These are phyloP conservation scores for Ictalurus punctatus DNA, from an alignment of 2,113 vertebrate genomes.

Conservation along the genomic window DNA sequence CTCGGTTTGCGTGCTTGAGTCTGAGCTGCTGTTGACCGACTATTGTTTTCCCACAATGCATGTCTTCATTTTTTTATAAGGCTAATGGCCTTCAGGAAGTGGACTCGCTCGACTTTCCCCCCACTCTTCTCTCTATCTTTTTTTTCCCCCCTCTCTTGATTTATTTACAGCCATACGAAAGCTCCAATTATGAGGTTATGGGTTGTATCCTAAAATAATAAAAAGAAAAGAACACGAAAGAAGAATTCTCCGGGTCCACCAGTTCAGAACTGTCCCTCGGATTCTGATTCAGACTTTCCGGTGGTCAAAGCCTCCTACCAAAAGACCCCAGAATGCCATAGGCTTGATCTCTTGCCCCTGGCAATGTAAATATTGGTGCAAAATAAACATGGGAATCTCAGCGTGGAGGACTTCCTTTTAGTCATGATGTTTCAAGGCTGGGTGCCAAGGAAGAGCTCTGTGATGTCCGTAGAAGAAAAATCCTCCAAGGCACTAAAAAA, in stretches of 20 bases:
- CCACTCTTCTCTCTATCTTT: not conserved
- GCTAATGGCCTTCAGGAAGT: conserved; percentile 70
- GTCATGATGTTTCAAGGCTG: conserved; percentile 18
- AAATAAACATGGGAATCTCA: conserved; percentile 59
- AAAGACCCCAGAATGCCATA: conserved; percentile 61
- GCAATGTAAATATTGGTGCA: conserved; percentile 59
- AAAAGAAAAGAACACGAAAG: conserved; percentile 44
- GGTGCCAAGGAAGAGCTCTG: conserved; percentile 16
- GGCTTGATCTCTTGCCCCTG: conserved; percentile 53
- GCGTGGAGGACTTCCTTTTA: conserved; percentile 53
- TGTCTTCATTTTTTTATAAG: conserved; percentile 74
- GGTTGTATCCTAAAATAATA: conserved; percentile 59
- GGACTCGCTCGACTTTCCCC: conserved; percentile 57
- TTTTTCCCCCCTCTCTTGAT: conserved; percentile 49
- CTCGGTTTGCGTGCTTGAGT: conserved; percentile 63
- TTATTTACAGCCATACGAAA: conserved; percentile 70
- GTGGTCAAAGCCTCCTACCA: conserved; percentile 45
- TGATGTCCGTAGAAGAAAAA: conserved; percentile 10
- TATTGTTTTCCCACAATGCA: conserved; percentile 59
- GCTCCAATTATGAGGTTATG: conserved; percentile 51
- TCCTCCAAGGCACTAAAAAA: conserved; percentile 41
- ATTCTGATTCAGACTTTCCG: conserved; percentile 62
- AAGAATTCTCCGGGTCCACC: conserved; percentile 34
- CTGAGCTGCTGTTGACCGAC: conserved; percentile 51
- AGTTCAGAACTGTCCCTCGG: conserved; percentile 13